Conservation (phyloP, 2,113 vertebrate species). For the Mesoclemmys tuberculata region DNA sequence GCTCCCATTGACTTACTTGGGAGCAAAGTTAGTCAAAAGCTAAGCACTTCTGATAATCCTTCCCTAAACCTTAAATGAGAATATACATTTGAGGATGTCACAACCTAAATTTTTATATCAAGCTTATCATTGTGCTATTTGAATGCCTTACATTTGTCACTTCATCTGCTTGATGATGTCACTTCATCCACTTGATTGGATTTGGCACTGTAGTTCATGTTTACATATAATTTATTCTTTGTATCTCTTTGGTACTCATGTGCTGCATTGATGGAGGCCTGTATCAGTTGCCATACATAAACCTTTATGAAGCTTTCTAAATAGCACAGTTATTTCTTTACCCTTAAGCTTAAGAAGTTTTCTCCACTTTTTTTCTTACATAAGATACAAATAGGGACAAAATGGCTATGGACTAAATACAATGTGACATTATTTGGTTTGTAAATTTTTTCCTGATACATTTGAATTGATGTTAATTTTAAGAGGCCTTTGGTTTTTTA, state of each 20-base stretch:
- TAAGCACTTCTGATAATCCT: slow-evolving; percentile 50
- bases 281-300: not conserved
- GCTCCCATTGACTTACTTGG: slow-evolving; percentile 45
- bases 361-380: rapidly evolving
- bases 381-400: not conserved
- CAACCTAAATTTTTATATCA: slow-evolving; percentile 66
- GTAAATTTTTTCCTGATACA: not conserved
- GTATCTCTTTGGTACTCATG: not conserved
- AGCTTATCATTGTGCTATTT: slow-evolving; percentile 48
- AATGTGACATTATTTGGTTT: not conserved
- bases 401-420: not conserved
- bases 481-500: not conserved
- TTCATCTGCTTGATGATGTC: slow-evolving; percentile 49
- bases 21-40: not conserved
- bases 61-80: slow-evolving; percentile 67
- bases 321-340: not conserved
- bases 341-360: not conserved
- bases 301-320: not conserved
- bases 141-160: slow-evolving; percentile 65
- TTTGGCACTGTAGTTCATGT: slow-evolving; percentile 31
- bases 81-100: slow-evolving; percentile 70
- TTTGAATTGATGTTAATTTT: not conserved
- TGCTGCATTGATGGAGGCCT: not conserved
- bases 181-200: slow-evolving; percentile 42
- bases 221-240: slow-evolving; percentile 17